phyloP scores from a whole-genome alignment of 1,140 invertebrate species.

The Drosophila azteca region DNA sequence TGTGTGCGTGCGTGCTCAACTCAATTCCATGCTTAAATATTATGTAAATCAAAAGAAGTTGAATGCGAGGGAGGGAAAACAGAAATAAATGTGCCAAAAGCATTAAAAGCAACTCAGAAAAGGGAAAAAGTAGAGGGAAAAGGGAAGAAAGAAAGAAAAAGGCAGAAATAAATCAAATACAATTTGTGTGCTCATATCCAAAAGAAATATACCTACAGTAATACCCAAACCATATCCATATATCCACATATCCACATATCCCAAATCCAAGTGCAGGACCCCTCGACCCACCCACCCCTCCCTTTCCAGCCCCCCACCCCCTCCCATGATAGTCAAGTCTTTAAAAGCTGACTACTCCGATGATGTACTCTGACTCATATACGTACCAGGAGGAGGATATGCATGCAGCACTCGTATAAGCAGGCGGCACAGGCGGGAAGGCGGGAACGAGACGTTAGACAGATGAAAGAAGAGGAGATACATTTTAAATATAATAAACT shows the following conservation, averaged over 20 bases:
- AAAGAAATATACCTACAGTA: conserved; percentile 21
- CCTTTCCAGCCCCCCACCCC: not conserved
- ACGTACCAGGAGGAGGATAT: conserved; percentile 37
- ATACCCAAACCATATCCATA: conserved; percentile 14
- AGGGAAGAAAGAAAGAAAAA: not conserved
- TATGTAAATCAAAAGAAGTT: conserved; percentile 36
- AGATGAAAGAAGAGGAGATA: conserved; percentile 15
- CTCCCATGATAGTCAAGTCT: conserved; percentile 1
- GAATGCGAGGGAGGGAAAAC: conserved; percentile 34
- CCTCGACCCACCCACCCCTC: not conserved
- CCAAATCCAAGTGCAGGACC: not conserved
- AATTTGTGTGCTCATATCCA: conserved; percentile 40
- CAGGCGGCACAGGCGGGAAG: conserved; percentile 7
- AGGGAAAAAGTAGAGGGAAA: conserved; percentile 6
- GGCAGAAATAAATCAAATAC: conserved; percentile 28
- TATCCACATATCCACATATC: conserved; percentile 35
- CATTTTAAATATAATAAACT: conserved; percentile 52
- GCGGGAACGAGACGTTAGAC: not conserved
- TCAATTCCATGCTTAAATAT: conserved; percentile 59
- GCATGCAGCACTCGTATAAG: not conserved
- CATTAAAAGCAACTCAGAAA: conserved; percentile 42
- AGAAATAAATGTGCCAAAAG: conserved; percentile 52
- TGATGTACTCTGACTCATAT: conserved; percentile 56
- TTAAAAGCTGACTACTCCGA: conserved; percentile 43
- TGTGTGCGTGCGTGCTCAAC: conserved; percentile 36